Evolutionary conservation across 1,140 invertebrate species (phyloP).

Genomic region (Micrasema minimum): DNA sequence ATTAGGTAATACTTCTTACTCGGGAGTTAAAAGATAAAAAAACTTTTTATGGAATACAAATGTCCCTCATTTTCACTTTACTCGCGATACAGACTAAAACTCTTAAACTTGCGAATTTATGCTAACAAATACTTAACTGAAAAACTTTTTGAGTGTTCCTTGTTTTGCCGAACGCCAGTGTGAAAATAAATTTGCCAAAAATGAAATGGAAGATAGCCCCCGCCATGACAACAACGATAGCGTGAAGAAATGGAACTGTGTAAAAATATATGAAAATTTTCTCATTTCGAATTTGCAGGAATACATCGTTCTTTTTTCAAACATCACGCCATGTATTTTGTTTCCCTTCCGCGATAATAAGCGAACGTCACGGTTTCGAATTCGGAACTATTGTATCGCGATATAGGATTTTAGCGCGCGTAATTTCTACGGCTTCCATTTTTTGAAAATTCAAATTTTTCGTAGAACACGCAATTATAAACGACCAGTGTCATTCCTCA

Average conservation of each 20-base stretch:
- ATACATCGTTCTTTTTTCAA: background rate
- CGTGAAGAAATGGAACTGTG: background rate
- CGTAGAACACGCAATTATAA: no score
- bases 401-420: background rate
- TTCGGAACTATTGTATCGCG: background rate
- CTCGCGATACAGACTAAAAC: background rate
- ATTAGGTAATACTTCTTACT: background rate
- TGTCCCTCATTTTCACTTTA: background rate
- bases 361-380: background rate
- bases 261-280: background rate
- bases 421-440: no score
- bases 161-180: background rate
- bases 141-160: constrained; percentile 20
- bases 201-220: constrained; percentile 20
- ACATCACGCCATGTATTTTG: constrained; percentile 1
- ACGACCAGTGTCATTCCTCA: no score
- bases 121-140: constrained; percentile 2
- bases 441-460: no score
- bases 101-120: background rate
- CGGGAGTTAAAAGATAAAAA: background rate
- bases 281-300: background rate
- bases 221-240: background rate
- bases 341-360: constrained; percentile 7
- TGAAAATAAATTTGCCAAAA: constrained; percentile 18
- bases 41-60: background rate